phyloP scores from a whole-genome alignment of 2,888 invertebrate species.

The Synergus itoensis region DNA sequence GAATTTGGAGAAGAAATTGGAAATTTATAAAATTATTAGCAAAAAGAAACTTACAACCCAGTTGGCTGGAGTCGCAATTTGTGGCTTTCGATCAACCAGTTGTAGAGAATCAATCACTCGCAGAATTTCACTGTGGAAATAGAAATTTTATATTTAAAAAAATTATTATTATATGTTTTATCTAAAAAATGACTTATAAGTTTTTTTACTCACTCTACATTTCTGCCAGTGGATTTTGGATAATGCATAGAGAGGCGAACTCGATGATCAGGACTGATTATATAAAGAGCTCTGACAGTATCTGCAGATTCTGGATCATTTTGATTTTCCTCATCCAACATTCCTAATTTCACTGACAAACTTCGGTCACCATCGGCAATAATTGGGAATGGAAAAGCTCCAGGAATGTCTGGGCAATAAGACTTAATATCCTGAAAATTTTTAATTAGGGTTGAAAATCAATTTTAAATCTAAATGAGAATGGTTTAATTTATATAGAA shows the following conservation, averaged over 20 bases:
- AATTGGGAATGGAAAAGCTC: constrained; percentile 89
- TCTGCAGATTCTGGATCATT: constrained; percentile 83
- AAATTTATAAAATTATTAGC: constrained; percentile 12
- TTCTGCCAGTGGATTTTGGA: constrained; percentile 91
- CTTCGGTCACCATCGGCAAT: constrained; percentile 87
- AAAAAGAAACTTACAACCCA: constrained; percentile 84
- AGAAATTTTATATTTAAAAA: constrained; percentile 12
- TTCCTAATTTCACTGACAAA: constrained; percentile 86
- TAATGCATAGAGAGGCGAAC: constrained; percentile 90
- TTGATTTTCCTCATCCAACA: constrained; percentile 88
- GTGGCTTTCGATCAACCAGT: constrained; percentile 84
- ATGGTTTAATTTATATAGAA: background rate
- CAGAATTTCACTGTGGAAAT: constrained; percentile 86
- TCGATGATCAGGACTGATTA: constrained; percentile 89
- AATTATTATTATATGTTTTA: background rate
- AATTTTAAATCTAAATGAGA: constrained; percentile 6
- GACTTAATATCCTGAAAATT: constrained; percentile 82
- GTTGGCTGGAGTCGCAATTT: constrained; percentile 91
- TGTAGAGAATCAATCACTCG: constrained; percentile 91
- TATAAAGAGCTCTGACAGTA: constrained; percentile 88
- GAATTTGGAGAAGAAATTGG: background rate
- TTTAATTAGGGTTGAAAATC: background rate
- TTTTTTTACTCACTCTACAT: constrained; percentile 85
- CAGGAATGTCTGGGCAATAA: constrained; percentile 85
- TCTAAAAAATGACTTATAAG: background rate